Percentiles rank a stretch among this genome's conserved stretches.
These are phyloP conservation scores for Microplitis manilae DNA, from an alignment of 2,888 invertebrate genomes.

Conservation along the genomic window DNA sequence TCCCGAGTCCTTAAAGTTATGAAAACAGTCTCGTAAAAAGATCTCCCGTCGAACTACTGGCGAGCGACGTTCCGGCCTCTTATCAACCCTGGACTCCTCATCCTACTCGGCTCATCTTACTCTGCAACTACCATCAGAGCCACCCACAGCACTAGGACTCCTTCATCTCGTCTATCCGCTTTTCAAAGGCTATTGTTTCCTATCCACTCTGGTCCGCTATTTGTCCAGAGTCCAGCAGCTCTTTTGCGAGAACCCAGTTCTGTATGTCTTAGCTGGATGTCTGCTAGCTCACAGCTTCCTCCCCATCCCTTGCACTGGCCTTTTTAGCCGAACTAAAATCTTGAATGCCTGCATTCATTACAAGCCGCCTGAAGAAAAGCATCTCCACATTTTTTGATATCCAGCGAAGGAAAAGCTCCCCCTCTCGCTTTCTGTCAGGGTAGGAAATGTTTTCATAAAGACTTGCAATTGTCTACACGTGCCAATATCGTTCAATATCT, in stretches of 20 bases:
- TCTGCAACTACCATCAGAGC: too few species aligned
- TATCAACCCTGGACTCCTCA: constrained; percentile 37
- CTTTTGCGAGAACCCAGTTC: constrained; percentile 12
- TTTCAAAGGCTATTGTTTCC: constrained; percentile 38
- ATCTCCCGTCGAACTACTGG: constrained; percentile 12
- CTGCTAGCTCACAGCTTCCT: constrained; percentile 19
- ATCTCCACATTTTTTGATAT: too few species aligned
- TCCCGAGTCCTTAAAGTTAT: constrained; percentile 51
- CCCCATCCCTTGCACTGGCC: neutral
- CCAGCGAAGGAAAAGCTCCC: too few species aligned
- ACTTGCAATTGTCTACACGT: neutral
- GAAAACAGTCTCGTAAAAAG: constrained; percentile 54
- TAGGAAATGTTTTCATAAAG: too few species aligned
- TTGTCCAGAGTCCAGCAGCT: constrained; percentile 21
- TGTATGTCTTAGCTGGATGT: too few species aligned
- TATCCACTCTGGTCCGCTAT: neutral
- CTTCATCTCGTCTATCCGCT: constrained; percentile 22
- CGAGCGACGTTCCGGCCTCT: constrained; percentile 34
- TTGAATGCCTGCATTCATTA: neutral
- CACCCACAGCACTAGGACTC: too few species aligned
- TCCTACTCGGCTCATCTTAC: constrained; percentile 36
- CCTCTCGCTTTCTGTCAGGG: too few species aligned
- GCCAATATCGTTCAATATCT: constrained; percentile 35
- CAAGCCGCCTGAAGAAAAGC: neutral
- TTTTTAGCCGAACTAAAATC: too few species aligned